phyloP scores from a whole-genome alignment of 2,797 vertebrate species.

The Poecilia picta region DNA sequence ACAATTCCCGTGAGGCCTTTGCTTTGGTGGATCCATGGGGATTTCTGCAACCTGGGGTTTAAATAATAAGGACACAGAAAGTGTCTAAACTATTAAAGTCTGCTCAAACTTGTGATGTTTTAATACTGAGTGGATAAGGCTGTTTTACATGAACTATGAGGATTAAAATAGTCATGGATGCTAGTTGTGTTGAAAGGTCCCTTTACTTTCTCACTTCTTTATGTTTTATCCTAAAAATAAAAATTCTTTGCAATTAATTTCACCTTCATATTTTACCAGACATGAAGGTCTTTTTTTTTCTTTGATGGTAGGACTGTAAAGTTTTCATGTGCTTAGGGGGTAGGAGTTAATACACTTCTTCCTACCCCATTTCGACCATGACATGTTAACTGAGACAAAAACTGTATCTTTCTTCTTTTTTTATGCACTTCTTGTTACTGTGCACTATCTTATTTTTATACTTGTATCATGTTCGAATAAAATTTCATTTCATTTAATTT shows the following conservation, averaged over 20 bases:
- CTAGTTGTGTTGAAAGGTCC: neutral
- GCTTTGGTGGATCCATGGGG: neutral
- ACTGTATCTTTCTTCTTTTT: no score
- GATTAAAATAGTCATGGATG: neutral
- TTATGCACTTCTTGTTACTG: no score
- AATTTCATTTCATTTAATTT: no score
- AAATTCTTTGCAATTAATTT: neutral
- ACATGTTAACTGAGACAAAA: no score
- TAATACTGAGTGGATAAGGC: neutral
- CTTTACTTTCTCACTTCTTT: neutral
- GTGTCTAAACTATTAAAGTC: neutral
- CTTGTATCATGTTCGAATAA: no score
- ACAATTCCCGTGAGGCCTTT: neutral
- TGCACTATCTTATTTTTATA: no score
- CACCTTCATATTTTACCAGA: neutral
- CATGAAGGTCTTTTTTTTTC: no score
- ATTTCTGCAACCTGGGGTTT: neutral
- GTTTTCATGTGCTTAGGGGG: no score
- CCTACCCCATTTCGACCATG: no score
- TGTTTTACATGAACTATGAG: conserved; percentile 4
- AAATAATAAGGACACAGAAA: neutral
- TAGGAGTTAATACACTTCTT: no score
- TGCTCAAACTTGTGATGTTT: conserved; percentile 1
- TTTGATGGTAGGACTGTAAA: no score
- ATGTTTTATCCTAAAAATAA: neutral